Evolutionary conservation across 2,113 vertebrate species (phyloP).

Genomic region (Passer domesticus): DNA sequence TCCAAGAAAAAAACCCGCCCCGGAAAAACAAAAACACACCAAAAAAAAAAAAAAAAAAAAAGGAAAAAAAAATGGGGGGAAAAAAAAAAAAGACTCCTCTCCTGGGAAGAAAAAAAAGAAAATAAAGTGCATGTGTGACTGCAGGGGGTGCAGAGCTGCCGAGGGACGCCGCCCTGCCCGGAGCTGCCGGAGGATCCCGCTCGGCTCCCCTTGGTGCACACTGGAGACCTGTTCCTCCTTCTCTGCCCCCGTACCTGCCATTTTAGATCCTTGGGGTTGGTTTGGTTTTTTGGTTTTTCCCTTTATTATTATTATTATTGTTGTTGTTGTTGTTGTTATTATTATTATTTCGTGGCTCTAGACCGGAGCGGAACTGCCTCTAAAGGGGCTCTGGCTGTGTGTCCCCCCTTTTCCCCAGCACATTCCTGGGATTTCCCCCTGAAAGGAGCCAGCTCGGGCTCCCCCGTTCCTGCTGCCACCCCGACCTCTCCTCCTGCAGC

Average conservation of each 20-base stretch:
- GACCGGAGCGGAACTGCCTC: not conserved
- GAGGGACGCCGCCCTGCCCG: not conserved
- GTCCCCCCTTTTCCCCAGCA: not conserved
- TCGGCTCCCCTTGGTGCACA: not conserved
- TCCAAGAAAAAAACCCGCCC: not conserved
- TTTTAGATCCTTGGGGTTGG: not conserved
- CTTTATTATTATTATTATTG: not conserved
- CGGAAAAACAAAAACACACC: not conserved
- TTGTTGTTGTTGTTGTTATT: not conserved
- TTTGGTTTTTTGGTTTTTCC: too few species aligned
- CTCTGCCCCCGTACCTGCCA: not conserved
- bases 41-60: not conserved
- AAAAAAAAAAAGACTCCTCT: not conserved
- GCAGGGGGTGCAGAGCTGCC: not conserved
- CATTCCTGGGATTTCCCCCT: not conserved
- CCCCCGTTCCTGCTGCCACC: not conserved
- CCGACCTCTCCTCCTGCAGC: fast-evolving
- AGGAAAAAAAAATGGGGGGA: not conserved
- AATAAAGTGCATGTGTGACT: not conserved
- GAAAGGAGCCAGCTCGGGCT: not conserved
- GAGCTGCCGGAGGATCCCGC: not conserved
- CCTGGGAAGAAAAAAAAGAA: not conserved
- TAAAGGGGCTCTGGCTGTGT: not conserved
- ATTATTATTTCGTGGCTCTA: constrained; percentile 3
- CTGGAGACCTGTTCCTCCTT: not conserved